These are phyloP conservation scores for Morus bassanus DNA, from an alignment of 2,797 vertebrate species.

Conservation along the genomic window DNA sequence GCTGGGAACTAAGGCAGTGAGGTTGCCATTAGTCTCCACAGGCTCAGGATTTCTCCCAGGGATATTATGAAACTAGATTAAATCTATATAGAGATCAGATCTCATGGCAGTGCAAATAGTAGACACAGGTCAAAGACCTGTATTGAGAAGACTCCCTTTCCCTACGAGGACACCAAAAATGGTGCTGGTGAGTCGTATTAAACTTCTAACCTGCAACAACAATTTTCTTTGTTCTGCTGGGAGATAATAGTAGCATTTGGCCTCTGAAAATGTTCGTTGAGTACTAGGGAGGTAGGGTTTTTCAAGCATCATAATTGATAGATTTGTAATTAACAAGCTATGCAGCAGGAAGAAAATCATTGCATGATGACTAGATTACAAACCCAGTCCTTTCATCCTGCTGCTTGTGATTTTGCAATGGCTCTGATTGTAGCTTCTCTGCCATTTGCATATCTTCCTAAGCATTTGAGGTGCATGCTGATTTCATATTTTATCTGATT, in stretches of 20 bases:
- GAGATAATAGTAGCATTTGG: not conserved
- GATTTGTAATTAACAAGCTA: constrained; percentile 57
- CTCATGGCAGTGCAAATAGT: not conserved
- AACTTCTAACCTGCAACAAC: not conserved
- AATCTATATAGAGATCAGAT: not conserved
- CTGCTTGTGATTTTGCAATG: constrained; percentile 48
- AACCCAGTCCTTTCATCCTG: constrained; percentile 34
- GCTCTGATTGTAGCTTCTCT: constrained; percentile 54
- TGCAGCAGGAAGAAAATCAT: constrained; percentile 54
- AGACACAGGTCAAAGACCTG: not conserved
- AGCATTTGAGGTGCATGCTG: constrained; percentile 38
- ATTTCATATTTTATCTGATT: constrained; percentile 49
- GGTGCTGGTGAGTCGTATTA: not conserved
- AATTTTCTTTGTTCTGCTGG: not conserved
- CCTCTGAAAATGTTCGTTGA: constrained; percentile 2
- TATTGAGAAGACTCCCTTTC: not conserved
- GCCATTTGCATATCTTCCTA: constrained; percentile 61
- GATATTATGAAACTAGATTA: constrained; percentile 2
- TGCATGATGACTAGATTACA: constrained; percentile 53
- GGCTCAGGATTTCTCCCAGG: not conserved
- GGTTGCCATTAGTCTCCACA: constrained; percentile 22
- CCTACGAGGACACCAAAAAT: not conserved
- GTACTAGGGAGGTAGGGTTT: constrained; percentile 3
- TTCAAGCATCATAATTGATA: constrained; percentile 45
- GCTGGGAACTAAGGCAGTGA: not conserved